Evolutionary conservation across 1,140 invertebrate genomes (phyloP).

Genomic region (Schlechtendalia chinensis): DNA sequence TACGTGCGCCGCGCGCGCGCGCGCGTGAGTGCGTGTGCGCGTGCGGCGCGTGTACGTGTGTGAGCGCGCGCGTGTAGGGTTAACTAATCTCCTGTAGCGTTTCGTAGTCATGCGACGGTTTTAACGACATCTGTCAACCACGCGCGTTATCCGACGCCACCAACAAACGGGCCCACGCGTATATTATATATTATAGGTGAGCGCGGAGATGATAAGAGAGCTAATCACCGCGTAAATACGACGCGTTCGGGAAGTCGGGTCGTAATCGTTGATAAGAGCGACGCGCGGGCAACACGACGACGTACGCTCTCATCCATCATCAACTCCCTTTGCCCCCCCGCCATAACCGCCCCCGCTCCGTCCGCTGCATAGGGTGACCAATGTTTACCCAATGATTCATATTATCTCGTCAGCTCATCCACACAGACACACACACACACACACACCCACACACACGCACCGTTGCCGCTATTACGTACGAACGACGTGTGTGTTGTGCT

Average conservation of each 20-base stretch:
- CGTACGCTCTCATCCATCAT: slow-evolving; percentile 32
- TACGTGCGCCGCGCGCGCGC: too few relatives aligned
- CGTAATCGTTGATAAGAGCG: slow-evolving; percentile 27
- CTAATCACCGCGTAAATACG: slow-evolving; percentile 47
- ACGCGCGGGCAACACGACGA: not conserved
- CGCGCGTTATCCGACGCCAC: slow-evolving; percentile 36
- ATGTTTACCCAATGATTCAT: slow-evolving; percentile 48
- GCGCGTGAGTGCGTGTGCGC: not conserved
- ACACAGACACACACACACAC: not conserved
- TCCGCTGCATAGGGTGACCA: not conserved
- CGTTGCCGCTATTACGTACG: not conserved
- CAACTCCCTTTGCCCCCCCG: not conserved
- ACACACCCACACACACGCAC: not conserved
- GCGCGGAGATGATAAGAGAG: slow-evolving; percentile 38
- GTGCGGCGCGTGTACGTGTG: not conserved
- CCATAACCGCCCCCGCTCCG: not conserved
- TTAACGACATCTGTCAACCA: slow-evolving; percentile 45
- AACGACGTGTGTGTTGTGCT: not conserved
- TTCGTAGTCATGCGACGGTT: slow-evolving; percentile 40
- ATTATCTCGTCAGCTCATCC: slow-evolving; percentile 44
- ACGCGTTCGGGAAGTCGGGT: slow-evolving; percentile 39
- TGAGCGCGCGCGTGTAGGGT: slow-evolving; percentile 1
- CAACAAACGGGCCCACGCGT: slow-evolving; percentile 4
- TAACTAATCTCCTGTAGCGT: slow-evolving; percentile 43
- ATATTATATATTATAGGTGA: slow-evolving; percentile 13